A percentile compares a stretch with the other conserved stretches of the same genome.
Conservation (phyloP, 2,888 invertebrate genomes). For the Leptogaster cylindrica region DNA sequence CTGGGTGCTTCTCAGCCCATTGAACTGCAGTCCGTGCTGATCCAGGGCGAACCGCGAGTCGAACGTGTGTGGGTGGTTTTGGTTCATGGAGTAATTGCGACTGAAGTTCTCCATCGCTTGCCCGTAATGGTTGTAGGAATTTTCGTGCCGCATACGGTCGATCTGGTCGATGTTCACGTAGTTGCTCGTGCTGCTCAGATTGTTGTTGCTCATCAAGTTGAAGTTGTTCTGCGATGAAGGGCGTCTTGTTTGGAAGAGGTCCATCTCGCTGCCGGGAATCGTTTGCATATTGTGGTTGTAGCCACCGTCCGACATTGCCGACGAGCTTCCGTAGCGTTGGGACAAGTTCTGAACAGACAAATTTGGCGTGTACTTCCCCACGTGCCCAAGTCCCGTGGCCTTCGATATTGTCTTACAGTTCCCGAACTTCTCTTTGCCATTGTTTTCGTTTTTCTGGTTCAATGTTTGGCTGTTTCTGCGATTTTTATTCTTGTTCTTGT, state of each 20-base stretch:
- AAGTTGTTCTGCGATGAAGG: constrained; percentile 49
- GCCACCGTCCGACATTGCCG: constrained; percentile 49
- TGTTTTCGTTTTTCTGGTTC: constrained; percentile 42
- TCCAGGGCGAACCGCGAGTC: constrained; percentile 49
- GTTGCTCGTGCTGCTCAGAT: constrained; percentile 54
- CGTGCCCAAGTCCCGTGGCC: constrained; percentile 75
- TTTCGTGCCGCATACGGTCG: constrained; percentile 62
- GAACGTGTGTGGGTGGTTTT: constrained; percentile 57
- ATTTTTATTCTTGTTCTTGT: constrained; percentile 51
- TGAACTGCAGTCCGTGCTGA: constrained; percentile 49
- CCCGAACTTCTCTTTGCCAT: constrained; percentile 69
- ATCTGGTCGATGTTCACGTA: constrained; percentile 68
- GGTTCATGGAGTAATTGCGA: constrained; percentile 59
- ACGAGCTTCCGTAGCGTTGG: constrained; percentile 58
- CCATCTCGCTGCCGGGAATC: constrained; percentile 40
- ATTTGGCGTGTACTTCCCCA: constrained; percentile 81
- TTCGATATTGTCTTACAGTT: constrained; percentile 72
- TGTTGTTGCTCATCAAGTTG: constrained; percentile 13
- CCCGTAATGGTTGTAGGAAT: constrained; percentile 49
- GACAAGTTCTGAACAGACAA: constrained; percentile 59
- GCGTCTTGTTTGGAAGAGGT: constrained; percentile 49
- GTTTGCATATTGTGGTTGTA: constrained; percentile 40
- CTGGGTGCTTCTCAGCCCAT: constrained; percentile 54
- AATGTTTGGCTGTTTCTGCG: constrained; percentile 52
- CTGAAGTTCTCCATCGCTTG: constrained; percentile 57